These are phyloP conservation scores for Scartelaos histophorus DNA, from an alignment of 2,113 vertebrate species.

Conservation along the genomic window DNA sequence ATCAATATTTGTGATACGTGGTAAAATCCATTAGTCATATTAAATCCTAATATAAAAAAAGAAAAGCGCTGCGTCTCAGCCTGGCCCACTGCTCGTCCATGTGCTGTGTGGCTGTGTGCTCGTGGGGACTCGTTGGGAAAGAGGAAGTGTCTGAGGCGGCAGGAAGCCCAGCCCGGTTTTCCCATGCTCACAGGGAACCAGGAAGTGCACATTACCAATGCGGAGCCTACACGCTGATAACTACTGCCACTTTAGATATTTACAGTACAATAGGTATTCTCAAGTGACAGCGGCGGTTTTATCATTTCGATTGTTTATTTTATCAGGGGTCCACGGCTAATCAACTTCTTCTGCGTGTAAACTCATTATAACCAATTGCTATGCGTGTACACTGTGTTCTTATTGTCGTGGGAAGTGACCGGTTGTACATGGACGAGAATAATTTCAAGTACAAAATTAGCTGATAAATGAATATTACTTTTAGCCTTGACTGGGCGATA, in stretches of 20 bases:
- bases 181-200: constrained; percentile 65
- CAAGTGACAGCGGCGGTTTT: constrained; percentile 5
- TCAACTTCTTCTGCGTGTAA: background rate
- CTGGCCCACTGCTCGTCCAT: constrained; percentile 15
- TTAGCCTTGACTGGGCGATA: too few species aligned
- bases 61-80: background rate
- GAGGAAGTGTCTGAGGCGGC: constrained; percentile 72
- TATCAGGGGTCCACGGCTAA: constrained; percentile 1
- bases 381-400: background rate
- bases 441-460: background rate
- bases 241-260: constrained; percentile 2
- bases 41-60: background rate
- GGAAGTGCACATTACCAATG: constrained; percentile 35
- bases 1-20: too few species aligned
- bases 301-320: background rate
- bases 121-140: constrained; percentile 71
- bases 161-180: constrained; percentile 78
- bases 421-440: too few species aligned
- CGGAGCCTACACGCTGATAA: constrained; percentile 18
- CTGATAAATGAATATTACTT: background rate
- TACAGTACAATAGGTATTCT: constrained; percentile 12
- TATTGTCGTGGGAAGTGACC: background rate
- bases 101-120: constrained; percentile 24
- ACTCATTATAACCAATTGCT: background rate
- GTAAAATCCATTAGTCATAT: too few species aligned